Evolutionary conservation across 2,888 invertebrate genomes (phyloP).

Genomic region (Amphipyra berbera): DNA sequence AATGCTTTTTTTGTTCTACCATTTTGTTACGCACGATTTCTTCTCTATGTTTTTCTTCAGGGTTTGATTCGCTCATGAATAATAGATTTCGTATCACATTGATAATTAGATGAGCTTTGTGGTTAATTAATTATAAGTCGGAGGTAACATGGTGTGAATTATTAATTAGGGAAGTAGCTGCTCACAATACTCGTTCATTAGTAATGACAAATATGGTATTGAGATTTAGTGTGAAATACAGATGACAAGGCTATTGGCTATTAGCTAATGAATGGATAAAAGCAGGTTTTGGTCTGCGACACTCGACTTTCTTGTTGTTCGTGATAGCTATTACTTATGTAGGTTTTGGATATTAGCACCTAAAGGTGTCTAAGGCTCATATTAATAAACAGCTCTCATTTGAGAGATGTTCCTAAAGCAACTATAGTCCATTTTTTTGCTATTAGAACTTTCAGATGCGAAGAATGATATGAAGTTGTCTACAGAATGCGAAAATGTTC

Average conservation of each 20-base stretch:
- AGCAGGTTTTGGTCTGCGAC: too few species aligned
- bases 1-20: conserved; percentile 15
- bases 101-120: conserved; percentile 48
- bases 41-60: conserved; percentile 17
- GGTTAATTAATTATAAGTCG: conserved; percentile 38
- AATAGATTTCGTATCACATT: conserved; percentile 38
- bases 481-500: too few species aligned
- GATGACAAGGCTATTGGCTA: not conserved
- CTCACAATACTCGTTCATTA: conserved; percentile 24
- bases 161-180: conserved; percentile 27
- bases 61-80: conserved; percentile 39
- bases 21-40: conserved; percentile 36
- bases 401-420: too few species aligned
- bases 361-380: too few species aligned
- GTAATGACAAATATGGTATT: conserved; percentile 14
- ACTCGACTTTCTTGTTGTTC: too few species aligned
- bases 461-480: too few species aligned
- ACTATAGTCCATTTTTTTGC: too few species aligned
- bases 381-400: too few species aligned
- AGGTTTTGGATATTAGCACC: too few species aligned
- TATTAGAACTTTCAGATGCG: too few species aligned
- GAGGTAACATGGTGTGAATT: conserved; percentile 26
- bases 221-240: conserved; percentile 12
- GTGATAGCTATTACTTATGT: too few species aligned
- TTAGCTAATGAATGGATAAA: not conserved